Base-by-base conservation (phyloP, 1,140 invertebrate species). In the Microplitis demolitor region DNA sequence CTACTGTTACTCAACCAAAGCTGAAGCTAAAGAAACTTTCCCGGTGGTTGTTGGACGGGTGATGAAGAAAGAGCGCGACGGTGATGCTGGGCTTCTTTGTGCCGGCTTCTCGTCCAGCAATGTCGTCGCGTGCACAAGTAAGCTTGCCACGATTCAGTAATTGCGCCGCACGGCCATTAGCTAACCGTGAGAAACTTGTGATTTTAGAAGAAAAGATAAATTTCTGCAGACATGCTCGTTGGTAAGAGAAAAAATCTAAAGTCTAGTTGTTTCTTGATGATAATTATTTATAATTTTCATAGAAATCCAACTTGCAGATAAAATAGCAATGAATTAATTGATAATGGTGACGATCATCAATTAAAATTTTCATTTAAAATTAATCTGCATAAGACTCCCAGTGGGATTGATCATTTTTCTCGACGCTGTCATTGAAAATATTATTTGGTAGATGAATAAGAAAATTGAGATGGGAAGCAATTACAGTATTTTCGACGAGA, bases 401-500 rank as follows among this genome's bases (percentile, higher is more conserved):
- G 6, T 8, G 3, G 9, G 56, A 58, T 58, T 58, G 24, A 58
- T 58, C 8, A 58, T 58, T 58, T 58, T 58, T 58, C 39, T 45
- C 11, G 39, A 58, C 24, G 14, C 56, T 58, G 14, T 24, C 24
- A 16, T 31, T 31, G 56, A 58, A 31, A 31, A 31, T 31, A 50
- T 64, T 50, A 50, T 50, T 64, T 14, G 14, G 39, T 24, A 35
- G 62, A 64, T 64, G 62, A 64, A 64, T 45, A 64, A 51, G 69
- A 70, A 58, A 50, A 70, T 71, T 64, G 37, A 64, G 69, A 64
- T 56, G 69, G 16, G 54, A 71, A 71, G 69, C 69, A 86, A 86
- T 85, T 85, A 84, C 80, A 83, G 77, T 83, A 85, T 83, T 86
- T 86, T 86, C 83, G 82, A 78, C 76, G 77, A 83, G 83, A 85